phyloP scores from a whole-genome alignment of 2,113 vertebrate genomes.

The Colinus virginianus region DNA sequence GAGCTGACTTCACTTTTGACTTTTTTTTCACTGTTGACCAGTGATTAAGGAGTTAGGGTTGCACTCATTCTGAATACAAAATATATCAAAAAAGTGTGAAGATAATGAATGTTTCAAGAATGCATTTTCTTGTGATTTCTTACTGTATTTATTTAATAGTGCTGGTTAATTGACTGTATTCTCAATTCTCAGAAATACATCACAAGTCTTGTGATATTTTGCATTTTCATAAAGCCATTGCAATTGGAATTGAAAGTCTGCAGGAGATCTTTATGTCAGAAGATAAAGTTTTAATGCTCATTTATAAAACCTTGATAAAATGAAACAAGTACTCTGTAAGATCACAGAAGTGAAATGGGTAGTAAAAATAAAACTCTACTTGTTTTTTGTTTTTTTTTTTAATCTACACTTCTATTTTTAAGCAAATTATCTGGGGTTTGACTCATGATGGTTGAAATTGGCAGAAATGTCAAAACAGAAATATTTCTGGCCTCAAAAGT shows the following conservation, averaged over 20 bases:
- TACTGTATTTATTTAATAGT: not conserved
- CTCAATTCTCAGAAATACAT: not conserved
- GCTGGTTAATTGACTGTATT: not conserved
- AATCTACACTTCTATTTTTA: not conserved
- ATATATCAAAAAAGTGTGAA: not conserved
- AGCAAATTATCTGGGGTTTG: not conserved
- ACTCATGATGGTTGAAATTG: not conserved
- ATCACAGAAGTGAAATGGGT: not conserved
- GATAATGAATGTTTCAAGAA: not conserved
- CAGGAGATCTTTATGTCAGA: not conserved
- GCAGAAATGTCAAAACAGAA: not conserved
- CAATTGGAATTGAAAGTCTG: not conserved
- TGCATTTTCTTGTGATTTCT: not conserved
- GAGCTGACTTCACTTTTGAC: not conserved
- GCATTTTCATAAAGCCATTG: not conserved
- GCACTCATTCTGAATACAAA: not conserved
- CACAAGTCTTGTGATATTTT: not conserved
- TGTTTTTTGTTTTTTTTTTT: too few relatives aligned
- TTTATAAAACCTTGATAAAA: conserved; percentile 19
- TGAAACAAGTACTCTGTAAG: not conserved
- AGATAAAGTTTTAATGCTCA: not conserved
- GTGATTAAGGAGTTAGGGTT: not conserved
- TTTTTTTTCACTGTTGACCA: not conserved
- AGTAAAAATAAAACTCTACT: not conserved
- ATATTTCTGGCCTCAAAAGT: not conserved